Evolutionary conservation across 1,140 invertebrate species (phyloP).

Genomic region (Achroia grisella): DNA sequence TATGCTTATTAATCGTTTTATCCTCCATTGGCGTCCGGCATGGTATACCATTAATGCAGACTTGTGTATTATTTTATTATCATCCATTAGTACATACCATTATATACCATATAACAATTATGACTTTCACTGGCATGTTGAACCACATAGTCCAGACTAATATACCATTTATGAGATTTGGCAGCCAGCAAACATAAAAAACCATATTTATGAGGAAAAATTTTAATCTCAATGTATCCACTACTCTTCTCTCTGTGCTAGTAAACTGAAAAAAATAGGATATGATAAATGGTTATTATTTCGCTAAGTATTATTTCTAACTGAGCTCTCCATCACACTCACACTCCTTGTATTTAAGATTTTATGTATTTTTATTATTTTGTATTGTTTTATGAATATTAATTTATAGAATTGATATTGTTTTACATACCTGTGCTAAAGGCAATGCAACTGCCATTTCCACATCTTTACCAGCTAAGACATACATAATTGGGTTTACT

Average conservation of each 20-base stretch:
- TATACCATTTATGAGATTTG: constrained; percentile 85
- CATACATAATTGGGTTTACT: constrained; percentile 82
- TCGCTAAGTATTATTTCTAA: too few relatives aligned
- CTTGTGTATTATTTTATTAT: too few relatives aligned
- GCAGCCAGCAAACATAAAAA: constrained; percentile 88
- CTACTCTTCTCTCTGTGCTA: constrained; percentile 80
- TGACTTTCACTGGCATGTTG: constrained; percentile 77
- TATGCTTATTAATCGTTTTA: too few relatives aligned
- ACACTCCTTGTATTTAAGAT: not conserved
- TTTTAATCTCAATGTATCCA: constrained; percentile 81
- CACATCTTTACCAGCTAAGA: constrained; percentile 77
- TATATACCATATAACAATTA: constrained; percentile 85
- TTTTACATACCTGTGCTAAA: constrained; percentile 72
- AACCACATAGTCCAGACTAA: constrained; percentile 86
- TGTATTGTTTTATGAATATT: too few relatives aligned
- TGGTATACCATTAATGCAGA: too few relatives aligned
- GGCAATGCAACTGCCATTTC: constrained; percentile 76
- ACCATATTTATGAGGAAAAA: constrained; percentile 84
- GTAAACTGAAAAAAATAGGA: constrained; percentile 77
- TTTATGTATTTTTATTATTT: not conserved
- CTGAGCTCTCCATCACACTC: too few relatives aligned
- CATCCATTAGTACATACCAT: constrained; percentile 76
- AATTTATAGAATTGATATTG: too few relatives aligned
- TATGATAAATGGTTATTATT: not conserved
- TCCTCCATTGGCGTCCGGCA: too few relatives aligned